phyloP scores from a whole-genome alignment of 2,113 vertebrate genomes.

The Sylvia atricapilla region DNA sequence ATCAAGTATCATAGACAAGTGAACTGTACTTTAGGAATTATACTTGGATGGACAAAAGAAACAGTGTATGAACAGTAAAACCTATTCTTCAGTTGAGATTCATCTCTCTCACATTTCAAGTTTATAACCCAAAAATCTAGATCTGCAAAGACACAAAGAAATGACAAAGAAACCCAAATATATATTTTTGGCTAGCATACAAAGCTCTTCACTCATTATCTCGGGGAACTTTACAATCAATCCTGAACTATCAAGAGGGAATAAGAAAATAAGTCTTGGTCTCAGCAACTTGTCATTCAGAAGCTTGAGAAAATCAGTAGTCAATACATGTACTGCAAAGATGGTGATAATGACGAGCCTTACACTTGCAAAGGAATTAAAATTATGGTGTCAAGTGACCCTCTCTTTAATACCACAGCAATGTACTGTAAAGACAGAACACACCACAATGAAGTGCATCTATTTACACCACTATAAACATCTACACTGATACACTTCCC shows the following conservation, averaged over 20 bases:
- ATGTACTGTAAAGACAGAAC: background rate
- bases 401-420: background rate
- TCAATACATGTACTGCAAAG: background rate
- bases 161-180: background rate
- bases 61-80: background rate
- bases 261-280: background rate
- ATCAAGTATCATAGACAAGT: background rate
- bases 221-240: background rate
- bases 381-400: background rate
- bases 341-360: background rate
- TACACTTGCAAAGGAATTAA: background rate
- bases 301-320: background rate
- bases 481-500: background rate
- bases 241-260: background rate
- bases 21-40: background rate
- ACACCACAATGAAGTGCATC: background rate
- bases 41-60: background rate
- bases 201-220: background rate
- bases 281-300: background rate
- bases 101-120: background rate
- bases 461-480: background rate
- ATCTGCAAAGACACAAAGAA: background rate
- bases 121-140: background rate
- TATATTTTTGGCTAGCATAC: background rate
- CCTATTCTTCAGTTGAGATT: background rate